Percentiles rank a stretch among this genome's conserved stretches.
Evolutionary conservation across 2,888 invertebrate species (phyloP).

Genomic region (Drosophila villosipedis): DNA sequence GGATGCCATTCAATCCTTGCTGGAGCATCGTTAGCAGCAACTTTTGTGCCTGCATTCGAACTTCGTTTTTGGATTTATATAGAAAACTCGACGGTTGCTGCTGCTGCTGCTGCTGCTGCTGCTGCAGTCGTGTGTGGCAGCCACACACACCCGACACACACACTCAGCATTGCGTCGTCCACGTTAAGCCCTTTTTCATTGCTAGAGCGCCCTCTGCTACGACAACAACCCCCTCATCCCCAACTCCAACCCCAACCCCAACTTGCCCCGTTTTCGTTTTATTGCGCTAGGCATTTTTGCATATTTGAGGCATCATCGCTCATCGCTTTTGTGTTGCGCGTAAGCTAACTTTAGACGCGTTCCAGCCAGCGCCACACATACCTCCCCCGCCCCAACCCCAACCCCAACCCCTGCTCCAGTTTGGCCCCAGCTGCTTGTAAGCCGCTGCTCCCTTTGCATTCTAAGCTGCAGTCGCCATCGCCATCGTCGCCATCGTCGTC

Average conservation of each 20-base stretch:
- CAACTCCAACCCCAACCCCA: background rate
- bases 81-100: constrained; percentile 35
- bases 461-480: constrained; percentile 69
- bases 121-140: constrained; percentile 28
- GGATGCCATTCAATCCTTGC: constrained; percentile 6
- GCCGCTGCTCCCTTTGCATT: constrained; percentile 34
- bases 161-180: constrained; percentile 24
- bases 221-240: background rate
- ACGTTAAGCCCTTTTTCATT: constrained; percentile 64
- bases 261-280: constrained; percentile 60
- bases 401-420: background rate
- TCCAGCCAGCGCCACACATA: constrained; percentile 21
- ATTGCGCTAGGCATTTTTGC: constrained; percentile 81
- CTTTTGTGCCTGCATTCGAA: constrained; percentile 74
- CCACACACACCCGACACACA: constrained; percentile 8
- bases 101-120: constrained; percentile 41
- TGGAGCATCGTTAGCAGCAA: constrained; percentile 71
- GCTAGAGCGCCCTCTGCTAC: constrained; percentile 35
- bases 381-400: background rate
- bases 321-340: constrained; percentile 81
- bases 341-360: constrained; percentile 61
- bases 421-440: constrained; percentile 17
- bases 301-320: constrained; percentile 82
- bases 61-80: constrained; percentile 68
- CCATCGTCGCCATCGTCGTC: constrained; percentile 2